Base-by-base conservation (phyloP, 2,888 invertebrate genomes). In the Thereva nobilitata region DNA sequence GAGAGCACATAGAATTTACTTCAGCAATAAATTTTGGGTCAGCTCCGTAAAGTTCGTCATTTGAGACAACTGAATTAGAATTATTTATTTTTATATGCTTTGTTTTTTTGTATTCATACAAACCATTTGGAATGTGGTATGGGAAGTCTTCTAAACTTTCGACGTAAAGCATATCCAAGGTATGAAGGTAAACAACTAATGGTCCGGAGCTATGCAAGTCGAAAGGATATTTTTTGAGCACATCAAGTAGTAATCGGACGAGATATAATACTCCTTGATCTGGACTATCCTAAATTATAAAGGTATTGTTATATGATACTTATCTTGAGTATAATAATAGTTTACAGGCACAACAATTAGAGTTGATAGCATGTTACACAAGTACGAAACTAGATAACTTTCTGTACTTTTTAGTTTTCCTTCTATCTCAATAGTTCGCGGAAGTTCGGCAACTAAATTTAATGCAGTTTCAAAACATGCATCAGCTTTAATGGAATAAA, bases 381-480 rank as follows among this genome's bases (percentile, higher is more conserved):
- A 77, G 74, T 90, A 89, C 0, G 87, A 85, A 7, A 87, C 82
- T 35, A 92, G 82, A 81, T 87, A 90, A 8, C 84, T 82, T 75
- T 94, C 91, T 0, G 91, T 87, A 67, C 88, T 87, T 72, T 87
- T 87, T 47, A 85, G 83, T 77, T 91, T 90, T 2, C 89, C 90
- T 71, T 93, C 93, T n/a, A 89, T 81, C 73, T 92, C 86, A 76
- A 87, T 81, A 72, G 84, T 82, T 76, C 87, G 80, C 71, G 92
- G 91, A 75, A 95, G 83, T 72, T 94, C 93, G 0, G 89, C 86
- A 71, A 97, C 86, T 56, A 93, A 82, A 68, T 86, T 87, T 12
- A 97, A 85, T 0, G 94, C 89, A 38, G 94, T 92, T 81, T 95
- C 95, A 74, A 97, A 91, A 78, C 95, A 95, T 2, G 95, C 93